Base-by-base conservation (phyloP, 1,140 invertebrate genomes). In the Coenobita brevimanus region DNA sequence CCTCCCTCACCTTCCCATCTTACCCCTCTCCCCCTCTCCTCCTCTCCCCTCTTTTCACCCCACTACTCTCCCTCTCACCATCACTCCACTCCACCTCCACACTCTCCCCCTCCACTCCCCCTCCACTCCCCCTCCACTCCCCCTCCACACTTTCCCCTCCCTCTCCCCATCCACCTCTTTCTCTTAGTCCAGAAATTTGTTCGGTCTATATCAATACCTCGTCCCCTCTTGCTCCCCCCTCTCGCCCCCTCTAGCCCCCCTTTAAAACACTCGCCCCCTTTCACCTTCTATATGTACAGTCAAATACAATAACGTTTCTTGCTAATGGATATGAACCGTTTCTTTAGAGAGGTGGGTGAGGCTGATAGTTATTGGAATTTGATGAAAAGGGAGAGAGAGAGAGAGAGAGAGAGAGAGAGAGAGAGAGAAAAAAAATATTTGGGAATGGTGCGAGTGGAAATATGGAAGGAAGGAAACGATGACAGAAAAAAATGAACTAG, bases 131-230 rank as follows among this genome's bases (percentile, higher is more conserved):
- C n/a, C n/a, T n/a, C n/a, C n/a, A n/a, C n/a, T n/a, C 38, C 71
- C 17, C 27, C 17, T 38, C 38, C 71, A 17, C 71, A 33, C 71
- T 36, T 38, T 38, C 71, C 15, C 38, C 38, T 41, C 21, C 38
- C 71, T 24, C 36, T 38, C 38, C 38, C 71, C 21, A 33, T 13
- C 38, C 4, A 15, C 38, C 13, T 41, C 71, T 13, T 41, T 38
- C 71, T 30, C 71, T 30, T 54, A 33, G 36, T 24, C 21, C 71
- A 36, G 54, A 75, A 85, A 85, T 76, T 85, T 85, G 71, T 76
- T 85, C 46, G n/a, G n/a, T 76, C 73, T 38, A 76, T 85, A 85
- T 85, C 82, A 85, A 85, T 85, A 85, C 64, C 73, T 85, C 60
- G 62, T 46, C 24, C 62, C 38, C 64, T 64, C 41, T 62, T 38